Base-by-base conservation (phyloP, 2,797 vertebrate species). In the Kryptolebias ocellatus region DNA sequence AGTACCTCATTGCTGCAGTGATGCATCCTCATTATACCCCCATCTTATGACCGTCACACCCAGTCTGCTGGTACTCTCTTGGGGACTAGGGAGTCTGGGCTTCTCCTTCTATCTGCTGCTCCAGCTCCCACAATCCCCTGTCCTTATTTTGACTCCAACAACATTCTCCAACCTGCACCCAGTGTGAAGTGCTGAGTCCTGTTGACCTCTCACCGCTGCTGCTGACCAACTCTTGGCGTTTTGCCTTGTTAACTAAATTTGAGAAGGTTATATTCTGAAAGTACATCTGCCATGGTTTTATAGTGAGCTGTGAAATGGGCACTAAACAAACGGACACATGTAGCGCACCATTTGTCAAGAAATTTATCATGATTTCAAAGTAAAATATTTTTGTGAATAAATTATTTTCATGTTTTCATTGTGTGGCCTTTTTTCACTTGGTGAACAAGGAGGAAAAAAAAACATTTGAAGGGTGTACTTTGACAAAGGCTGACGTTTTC, bases 11-110 rank as follows among this genome's bases (percentile, higher is more conserved):
- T 86, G 86, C 81, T 68, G 73, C 79, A 83, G 90, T 90, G 91
- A 93, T 93, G 91, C 63, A 92, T 93, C 87, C 91, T 92, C 89
- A 90, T 94, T 93, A 92, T 87, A 69, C 71, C 75, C 63, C 66
- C 72, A 47, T 90, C 79, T 83, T 49, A 69, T 85, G 89, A 90
- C 87, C 63, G 81, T 90, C 89, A 90, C 80, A 87, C 81, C 79
- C 81, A 67, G 80, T 80, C 81, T 63, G 66, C 78, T 70, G 81
- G 76, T 79, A 79, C 75, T 81, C 81, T 87, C 87, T 72, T 71
- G 60, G 63, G 84, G 72, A 75, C 31, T 28, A 20, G 61, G 63
- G 28, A 76, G 80, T 85, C 88, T 82, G 88, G 84, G 83, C 76
- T 87, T 82, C 77, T 85, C 86, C 78, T 70, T 87, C 53, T 56